Conservation (phyloP, 1,140 invertebrate genomes). For the Ceratosolen solmsi region DNA sequence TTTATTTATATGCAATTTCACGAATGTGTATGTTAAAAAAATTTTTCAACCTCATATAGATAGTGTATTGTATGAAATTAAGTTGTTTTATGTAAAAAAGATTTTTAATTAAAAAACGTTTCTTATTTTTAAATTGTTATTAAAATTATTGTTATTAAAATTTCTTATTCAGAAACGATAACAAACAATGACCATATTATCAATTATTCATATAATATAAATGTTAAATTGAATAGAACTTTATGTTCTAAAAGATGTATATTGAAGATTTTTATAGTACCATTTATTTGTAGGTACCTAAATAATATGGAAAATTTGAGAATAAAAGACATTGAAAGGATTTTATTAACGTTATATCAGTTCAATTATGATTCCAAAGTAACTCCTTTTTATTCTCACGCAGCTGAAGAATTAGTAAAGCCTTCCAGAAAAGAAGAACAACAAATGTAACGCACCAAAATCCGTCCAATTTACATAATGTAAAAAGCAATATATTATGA, state of each 20-base stretch:
- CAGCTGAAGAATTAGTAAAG: slow-evolving; percentile 72
- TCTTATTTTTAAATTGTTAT: not conserved
- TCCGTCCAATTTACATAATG: not conserved
- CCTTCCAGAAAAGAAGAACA: slow-evolving; percentile 71
- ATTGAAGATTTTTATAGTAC: not conserved
- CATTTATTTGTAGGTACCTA: slow-evolving; percentile 53
- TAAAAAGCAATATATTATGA: too few relatives aligned
- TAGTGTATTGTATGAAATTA: not conserved
- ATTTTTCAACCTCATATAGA: not conserved
- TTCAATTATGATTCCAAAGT: slow-evolving; percentile 71
- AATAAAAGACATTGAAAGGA: slow-evolving; percentile 79
- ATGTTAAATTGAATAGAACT: too few relatives aligned
- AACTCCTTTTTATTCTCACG: slow-evolving; percentile 67
- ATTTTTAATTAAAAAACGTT: not conserved
- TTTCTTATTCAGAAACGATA: not conserved
- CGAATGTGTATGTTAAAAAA: not conserved
- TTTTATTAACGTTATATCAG: slow-evolving; percentile 72
- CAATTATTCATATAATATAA: too few relatives aligned
- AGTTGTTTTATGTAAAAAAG: slow-evolving; percentile 46
- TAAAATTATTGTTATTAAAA: not conserved
- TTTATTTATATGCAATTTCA: not conserved
- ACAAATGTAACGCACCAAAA: slow-evolving; percentile 51
- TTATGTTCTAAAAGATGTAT: too few relatives aligned
- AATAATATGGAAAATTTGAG: slow-evolving; percentile 64
- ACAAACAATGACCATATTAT: too few relatives aligned